A percentile compares a stretch with the other conserved stretches of the same genome.
These are phyloP conservation scores for Nesidiocoris tenuis DNA, from an alignment of 2,888 invertebrate species.

Conservation along the genomic window DNA sequence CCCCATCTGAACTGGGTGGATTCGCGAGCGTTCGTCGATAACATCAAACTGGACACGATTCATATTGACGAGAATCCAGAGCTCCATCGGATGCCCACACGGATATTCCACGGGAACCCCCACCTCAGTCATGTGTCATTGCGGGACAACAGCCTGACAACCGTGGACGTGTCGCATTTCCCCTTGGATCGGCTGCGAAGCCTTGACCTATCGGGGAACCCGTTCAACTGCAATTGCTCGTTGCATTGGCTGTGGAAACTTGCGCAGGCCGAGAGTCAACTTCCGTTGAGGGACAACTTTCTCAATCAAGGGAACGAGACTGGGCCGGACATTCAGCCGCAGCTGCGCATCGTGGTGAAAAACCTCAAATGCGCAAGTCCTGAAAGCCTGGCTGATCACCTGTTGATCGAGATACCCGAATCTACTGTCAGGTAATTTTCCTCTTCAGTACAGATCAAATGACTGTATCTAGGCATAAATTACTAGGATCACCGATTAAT, in stretches of 20 bases:
- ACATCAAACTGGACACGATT: conserved; percentile 76
- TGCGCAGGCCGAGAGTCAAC: conserved; percentile 47
- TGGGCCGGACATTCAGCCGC: conserved; percentile 37
- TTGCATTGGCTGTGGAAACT: conserved; percentile 83
- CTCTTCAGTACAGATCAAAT: background rate
- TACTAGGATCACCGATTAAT: too few species aligned
- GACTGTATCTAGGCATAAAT: too few species aligned
- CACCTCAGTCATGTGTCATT: conserved; percentile 74
- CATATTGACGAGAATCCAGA: conserved; percentile 75
- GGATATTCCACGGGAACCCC: conserved; percentile 80
- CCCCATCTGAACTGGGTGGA: conserved; percentile 64
- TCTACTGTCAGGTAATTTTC: conserved; percentile 57
- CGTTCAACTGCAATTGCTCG: conserved; percentile 82
- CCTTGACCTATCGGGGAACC: conserved; percentile 77
- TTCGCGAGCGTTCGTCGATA: conserved; percentile 78
- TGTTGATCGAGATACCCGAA: conserved; percentile 62
- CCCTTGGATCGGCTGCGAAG: conserved; percentile 76
- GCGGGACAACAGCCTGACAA: conserved; percentile 71
- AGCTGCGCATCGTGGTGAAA: conserved; percentile 58
- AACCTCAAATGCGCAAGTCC: conserved; percentile 63
- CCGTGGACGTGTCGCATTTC: conserved; percentile 76
- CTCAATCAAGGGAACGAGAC: conserved; percentile 47
- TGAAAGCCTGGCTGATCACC: conserved; percentile 59
- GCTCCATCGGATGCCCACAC: conserved; percentile 72
- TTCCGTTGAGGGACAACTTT: conserved; percentile 6